phyloP scores from a whole-genome alignment of 2,888 invertebrate species.

The Hylaea fasciaria region DNA sequence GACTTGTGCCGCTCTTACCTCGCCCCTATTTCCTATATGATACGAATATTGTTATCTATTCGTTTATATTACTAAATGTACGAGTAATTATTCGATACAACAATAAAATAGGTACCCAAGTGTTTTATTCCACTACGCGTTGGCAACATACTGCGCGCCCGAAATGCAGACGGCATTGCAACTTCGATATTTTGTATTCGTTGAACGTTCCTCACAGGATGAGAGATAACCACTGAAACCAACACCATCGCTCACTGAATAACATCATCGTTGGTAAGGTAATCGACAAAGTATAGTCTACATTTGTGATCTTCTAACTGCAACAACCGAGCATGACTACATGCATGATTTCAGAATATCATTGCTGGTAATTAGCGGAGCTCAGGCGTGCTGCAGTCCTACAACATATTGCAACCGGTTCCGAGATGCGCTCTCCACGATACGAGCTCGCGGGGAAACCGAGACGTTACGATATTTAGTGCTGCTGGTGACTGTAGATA shows the following conservation, averaged over 20 bases:
- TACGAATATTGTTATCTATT: not conserved
- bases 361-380: slow-evolving; percentile 16
- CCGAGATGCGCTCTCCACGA: slow-evolving; percentile 11
- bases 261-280: no score
- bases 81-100: no score
- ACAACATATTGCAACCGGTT: slow-evolving; percentile 14
- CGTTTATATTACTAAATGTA: no score
- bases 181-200: no score
- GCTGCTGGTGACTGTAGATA: slow-evolving; percentile 5
- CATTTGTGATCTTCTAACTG: not conserved
- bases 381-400: slow-evolving; percentile 6
- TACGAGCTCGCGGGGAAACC: slow-evolving; percentile 17
- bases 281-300: not conserved
- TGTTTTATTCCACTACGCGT: no score
- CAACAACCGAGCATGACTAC: not conserved
- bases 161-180: no score
- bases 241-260: no score
- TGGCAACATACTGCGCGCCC: no score
- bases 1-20: not conserved
- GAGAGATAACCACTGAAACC: no score
- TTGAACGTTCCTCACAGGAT: not conserved
- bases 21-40: not conserved
- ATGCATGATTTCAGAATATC: slow-evolving; percentile 2
- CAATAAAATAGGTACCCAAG: no score
- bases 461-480: slow-evolving; percentile 20